Conservation (phyloP, 2,888 invertebrate species). For the Metallyticus violacea region DNA sequence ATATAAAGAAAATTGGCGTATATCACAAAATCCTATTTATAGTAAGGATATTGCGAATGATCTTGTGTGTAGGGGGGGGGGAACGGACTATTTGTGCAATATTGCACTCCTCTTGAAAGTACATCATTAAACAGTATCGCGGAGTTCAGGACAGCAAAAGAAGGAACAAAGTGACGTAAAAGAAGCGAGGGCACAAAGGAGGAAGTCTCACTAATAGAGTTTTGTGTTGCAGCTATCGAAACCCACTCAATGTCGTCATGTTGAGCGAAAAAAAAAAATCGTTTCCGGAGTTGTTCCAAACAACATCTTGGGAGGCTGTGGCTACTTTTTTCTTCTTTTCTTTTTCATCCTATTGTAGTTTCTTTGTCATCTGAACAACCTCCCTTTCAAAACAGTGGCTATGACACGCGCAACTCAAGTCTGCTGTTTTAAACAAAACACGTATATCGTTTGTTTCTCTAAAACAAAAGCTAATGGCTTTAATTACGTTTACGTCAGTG, state of each 20-base stretch:
- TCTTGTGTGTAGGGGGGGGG: no score
- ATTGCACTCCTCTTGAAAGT: not conserved
- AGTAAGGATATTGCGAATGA: no score
- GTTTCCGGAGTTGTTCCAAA: not conserved
- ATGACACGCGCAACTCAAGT: no score
- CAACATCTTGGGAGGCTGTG: not conserved
- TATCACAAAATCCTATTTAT: no score
- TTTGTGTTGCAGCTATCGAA: not conserved
- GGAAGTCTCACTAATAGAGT: not conserved
- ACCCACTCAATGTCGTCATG: not conserved
- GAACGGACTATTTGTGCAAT: no score
- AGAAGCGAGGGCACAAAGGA: no score
- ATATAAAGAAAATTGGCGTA: no score
- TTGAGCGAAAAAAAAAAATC: not conserved
- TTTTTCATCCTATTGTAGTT: not conserved
- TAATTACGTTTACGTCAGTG: not conserved
- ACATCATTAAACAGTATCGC: not conserved
- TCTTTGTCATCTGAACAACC: not conserved
- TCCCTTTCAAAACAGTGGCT: not conserved
- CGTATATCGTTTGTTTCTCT: not conserved
- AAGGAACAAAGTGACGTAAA: not conserved
- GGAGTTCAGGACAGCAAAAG: not conserved
- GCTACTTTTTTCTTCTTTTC: not conserved
- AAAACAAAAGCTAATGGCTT: no score
- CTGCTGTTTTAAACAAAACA: not conserved